Percentiles rank a stretch among this genome's conserved stretches.
These are phyloP conservation scores for Tylochromis polylepis DNA, from an alignment of 2,113 vertebrate genomes.

Conservation along the genomic window DNA sequence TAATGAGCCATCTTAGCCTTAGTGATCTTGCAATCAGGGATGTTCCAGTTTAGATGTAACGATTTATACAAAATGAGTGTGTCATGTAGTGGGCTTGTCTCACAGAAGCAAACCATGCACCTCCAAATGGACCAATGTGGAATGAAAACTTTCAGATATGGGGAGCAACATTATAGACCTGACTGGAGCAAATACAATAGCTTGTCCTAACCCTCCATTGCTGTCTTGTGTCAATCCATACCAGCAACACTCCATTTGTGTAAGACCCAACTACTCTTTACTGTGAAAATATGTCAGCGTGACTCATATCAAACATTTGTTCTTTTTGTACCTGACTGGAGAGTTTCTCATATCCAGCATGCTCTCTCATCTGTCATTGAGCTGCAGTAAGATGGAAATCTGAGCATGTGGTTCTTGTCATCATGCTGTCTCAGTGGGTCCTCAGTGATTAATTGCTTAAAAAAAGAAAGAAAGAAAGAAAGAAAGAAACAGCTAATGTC, in stretches of 20 bases:
- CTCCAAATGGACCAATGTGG: neutral
- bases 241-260: neutral
- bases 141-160: neutral
- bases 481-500: neutral
- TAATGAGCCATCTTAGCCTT: neutral
- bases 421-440: neutral
- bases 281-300: neutral
- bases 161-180: neutral
- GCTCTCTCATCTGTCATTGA: neutral
- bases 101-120: neutral
- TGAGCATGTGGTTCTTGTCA: neutral
- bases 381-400: slow-evolving; percentile 9
- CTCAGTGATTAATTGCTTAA: neutral
- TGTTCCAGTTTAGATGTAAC: neutral
- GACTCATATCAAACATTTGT: neutral
- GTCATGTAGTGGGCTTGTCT: neutral
- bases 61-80: neutral
- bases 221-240: slow-evolving; percentile 35
- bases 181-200: neutral
- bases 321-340: slow-evolving; percentile 21
- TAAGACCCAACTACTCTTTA: neutral
- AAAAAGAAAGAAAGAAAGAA: no score
- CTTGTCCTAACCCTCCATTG: neutral
- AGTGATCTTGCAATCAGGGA: neutral
- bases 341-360: slow-evolving; percentile 36